These are phyloP conservation scores for Drosophila tani DNA, from an alignment of 1,140 invertebrate species.

Conservation along the genomic window DNA sequence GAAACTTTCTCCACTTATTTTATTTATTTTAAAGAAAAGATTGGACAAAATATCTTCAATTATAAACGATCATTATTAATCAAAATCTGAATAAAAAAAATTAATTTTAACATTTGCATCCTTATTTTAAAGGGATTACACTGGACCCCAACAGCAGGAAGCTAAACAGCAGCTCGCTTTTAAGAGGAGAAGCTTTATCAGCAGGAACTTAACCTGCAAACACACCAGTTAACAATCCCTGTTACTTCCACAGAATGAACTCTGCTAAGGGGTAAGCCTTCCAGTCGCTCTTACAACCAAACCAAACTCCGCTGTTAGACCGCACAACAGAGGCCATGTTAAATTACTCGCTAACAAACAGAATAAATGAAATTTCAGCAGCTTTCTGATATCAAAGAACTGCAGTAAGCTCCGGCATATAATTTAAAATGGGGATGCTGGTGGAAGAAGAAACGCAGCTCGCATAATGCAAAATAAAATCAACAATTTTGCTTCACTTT, in stretches of 20 bases:
- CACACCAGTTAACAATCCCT: not conserved
- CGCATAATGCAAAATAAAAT: slow-evolving; percentile 79
- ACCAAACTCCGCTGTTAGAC: slow-evolving; percentile 4
- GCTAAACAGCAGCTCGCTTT: not conserved
- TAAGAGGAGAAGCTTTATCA: slow-evolving; percentile 1
- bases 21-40: too few relatives aligned
- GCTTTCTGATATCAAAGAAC: slow-evolving; percentile 26
- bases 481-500: slow-evolving; percentile 81
- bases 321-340: not conserved
- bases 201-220: not conserved
- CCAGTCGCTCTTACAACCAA: slow-evolving; percentile 50
- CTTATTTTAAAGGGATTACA: not conserved
- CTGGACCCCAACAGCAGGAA: not conserved
- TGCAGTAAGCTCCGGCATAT: slow-evolving; percentile 36
- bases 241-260: slow-evolving; percentile 66
- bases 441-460: slow-evolving; percentile 29
- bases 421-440: slow-evolving; percentile 26
- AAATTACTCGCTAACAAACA: slow-evolving; percentile 16
- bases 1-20: too few relatives aligned
- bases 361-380: slow-evolving; percentile 46
- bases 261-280: slow-evolving; percentile 33
- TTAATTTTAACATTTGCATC: not conserved
- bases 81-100: not conserved
- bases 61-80: not conserved
- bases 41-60: too few relatives aligned